Percentiles rank a stretch among this genome's conserved stretches.
These are phyloP conservation scores for Synodontis membranacea DNA, from an alignment of 2,113 vertebrate genomes.

Conservation along the genomic window DNA sequence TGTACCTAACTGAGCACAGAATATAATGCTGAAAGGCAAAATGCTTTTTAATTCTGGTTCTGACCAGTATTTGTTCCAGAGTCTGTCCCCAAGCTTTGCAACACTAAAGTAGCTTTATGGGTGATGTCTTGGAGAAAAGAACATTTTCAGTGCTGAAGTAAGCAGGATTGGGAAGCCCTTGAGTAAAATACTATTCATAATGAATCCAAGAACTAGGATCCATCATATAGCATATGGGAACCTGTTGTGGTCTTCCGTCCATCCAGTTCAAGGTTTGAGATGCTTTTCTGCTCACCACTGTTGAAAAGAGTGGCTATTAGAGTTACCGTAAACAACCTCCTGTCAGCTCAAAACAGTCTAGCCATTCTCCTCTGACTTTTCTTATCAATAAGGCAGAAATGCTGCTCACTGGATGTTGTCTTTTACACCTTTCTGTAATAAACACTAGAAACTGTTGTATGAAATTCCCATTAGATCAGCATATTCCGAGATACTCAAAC, in stretches of 20 bases:
- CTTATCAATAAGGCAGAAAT: not conserved
- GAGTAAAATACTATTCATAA: not conserved
- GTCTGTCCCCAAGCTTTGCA: not conserved
- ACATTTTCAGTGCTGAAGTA: not conserved
- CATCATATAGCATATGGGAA: not conserved
- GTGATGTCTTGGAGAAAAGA: not conserved
- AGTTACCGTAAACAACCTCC: not conserved
- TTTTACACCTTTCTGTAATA: too few species aligned
- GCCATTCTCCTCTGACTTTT: not conserved
- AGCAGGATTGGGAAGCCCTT: not conserved
- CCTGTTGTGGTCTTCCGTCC: not conserved
- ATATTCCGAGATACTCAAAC: not conserved
- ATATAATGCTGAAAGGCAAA: too few species aligned
- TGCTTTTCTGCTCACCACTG: not conserved
- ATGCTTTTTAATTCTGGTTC: not conserved
- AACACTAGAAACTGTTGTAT: not conserved
- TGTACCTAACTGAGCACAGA: not conserved
- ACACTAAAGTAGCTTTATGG: not conserved
- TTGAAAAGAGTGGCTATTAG: not conserved
- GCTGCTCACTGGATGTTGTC: too few species aligned
- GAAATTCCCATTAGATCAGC: not conserved
- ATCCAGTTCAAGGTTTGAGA: not conserved
- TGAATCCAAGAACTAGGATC: not conserved
- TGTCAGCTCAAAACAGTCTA: not conserved
- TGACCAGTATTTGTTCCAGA: not conserved